These are phyloP conservation scores for Riparia riparia DNA, from an alignment of 2,113 vertebrate species.

Conservation along the genomic window DNA sequence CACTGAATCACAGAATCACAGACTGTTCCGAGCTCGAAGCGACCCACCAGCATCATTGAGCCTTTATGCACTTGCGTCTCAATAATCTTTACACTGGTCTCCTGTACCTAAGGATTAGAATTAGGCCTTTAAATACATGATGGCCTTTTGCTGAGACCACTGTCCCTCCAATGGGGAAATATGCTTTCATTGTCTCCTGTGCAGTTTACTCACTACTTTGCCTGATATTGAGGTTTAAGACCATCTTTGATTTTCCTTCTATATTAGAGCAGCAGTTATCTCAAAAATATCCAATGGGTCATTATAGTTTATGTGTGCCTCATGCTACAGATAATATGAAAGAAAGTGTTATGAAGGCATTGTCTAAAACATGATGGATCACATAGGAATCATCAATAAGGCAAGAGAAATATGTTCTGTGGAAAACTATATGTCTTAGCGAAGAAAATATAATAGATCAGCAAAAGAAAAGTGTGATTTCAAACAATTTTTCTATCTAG, in stretches of 20 bases:
- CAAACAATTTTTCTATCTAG: background rate
- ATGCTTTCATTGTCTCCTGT: background rate
- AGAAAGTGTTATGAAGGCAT: background rate
- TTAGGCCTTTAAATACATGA: background rate
- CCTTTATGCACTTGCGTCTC: background rate
- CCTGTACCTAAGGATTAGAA: background rate
- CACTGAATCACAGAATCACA: accelerated
- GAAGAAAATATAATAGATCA: background rate
- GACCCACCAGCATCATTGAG: background rate
- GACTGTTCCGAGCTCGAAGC: background rate
- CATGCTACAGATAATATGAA: background rate
- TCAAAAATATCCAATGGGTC: background rate
- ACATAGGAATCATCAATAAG: background rate
- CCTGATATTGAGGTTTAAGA: background rate
- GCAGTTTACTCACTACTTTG: background rate
- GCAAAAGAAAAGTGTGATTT: background rate
- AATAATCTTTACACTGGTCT: background rate
- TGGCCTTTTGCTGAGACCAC: background rate
- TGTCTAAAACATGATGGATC: background rate
- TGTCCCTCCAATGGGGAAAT: background rate
- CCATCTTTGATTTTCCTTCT: background rate
- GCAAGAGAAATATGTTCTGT: background rate
- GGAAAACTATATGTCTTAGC: background rate
- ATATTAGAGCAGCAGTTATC: background rate
- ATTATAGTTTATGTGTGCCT: background rate